Evolutionary conservation across 2,888 invertebrate genomes (phyloP).

Genomic region (Aquatica leii): DNA sequence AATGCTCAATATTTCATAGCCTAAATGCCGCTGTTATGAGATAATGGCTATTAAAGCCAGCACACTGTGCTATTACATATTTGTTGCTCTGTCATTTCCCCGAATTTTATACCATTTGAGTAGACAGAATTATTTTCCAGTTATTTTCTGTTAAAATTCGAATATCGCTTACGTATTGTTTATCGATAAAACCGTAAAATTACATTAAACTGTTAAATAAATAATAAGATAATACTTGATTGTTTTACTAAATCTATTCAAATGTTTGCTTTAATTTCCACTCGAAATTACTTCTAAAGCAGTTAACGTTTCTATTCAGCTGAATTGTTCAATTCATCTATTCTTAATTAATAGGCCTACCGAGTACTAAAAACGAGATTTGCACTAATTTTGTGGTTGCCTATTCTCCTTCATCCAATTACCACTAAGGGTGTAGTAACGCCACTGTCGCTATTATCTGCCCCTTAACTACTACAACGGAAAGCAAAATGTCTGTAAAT

Average conservation of each 20-base stretch:
- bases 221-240: conserved; percentile 7
- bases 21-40: conserved; percentile 57
- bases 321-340: conserved; percentile 30
- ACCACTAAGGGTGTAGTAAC: conserved; percentile 52
- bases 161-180: conserved; percentile 12
- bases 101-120: conserved; percentile 32
- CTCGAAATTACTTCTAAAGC: conserved; percentile 10
- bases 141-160: conserved; percentile 27
- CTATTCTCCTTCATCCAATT: conserved; percentile 56
- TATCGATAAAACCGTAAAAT: conserved; percentile 5
- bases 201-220: neutral
- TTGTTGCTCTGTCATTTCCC: conserved; percentile 53
- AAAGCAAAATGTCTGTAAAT: conserved; percentile 49
- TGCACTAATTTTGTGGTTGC: conserved; percentile 52
- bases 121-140: conserved; percentile 23
- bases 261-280: neutral
- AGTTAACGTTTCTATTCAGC: conserved; percentile 8
- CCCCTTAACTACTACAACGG: conserved; percentile 56
- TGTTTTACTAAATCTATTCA: conserved; percentile 9
- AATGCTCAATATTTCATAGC: conserved; percentile 56
- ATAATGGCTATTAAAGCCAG: conserved; percentile 57
- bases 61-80: conserved; percentile 54
- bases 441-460: conserved; percentile 55
- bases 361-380: conserved; percentile 41
- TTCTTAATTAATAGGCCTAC: conserved; percentile 33